Base-by-base conservation (phyloP, 1,140 invertebrate species). In the Archivesica marissinica region DNA sequence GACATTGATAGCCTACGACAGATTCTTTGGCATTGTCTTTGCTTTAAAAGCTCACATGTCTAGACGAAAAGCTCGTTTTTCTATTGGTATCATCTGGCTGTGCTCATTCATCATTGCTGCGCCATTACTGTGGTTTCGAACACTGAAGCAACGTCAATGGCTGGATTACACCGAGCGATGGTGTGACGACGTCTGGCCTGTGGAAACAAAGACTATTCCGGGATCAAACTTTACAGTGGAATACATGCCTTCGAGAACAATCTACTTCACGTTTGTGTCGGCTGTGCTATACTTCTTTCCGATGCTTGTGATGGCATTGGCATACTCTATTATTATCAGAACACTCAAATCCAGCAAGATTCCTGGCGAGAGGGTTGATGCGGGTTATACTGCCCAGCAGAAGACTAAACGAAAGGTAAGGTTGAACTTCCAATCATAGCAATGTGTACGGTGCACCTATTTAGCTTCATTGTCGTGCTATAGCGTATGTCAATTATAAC, bases 271-370 rank as follows among this genome's bases (percentile, higher is more conserved):
- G n/a, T 91, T 94, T 59, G 92, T 95, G 0, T 92, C 93, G 6
- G 88, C 93, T 7, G 91, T 93, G 2, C 83, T 95, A 20, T 95
- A 94, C 88, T 94, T 95, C 88, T 85, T 94, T 54, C 95, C 95
- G 0, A 92, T 94, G 30, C 33, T 92, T 7, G 91, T 95, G 7
- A 95, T 95, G 95, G 85, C 92, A 0, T 84, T 93, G 6, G 93
- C 94, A 0, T 95, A 95, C 87, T 87, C 90, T 7, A 75, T 95
- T 25, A 94, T 95, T 38, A 94, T 95, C 35, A 90, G 91, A 77
- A 93, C 91, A 77, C 88, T 92, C 2, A 79, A 83, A 50, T 74
- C 66, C 0, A 91, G 81, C 20, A 87, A 81, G n/a, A 89, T 89
- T 20, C 89, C 90, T 20, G 90, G 88, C 2, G 88, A 91, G 59